Evolutionary conservation across 1,140 invertebrate species (phyloP).

Genomic region (Heterodera schachtii): DNA sequence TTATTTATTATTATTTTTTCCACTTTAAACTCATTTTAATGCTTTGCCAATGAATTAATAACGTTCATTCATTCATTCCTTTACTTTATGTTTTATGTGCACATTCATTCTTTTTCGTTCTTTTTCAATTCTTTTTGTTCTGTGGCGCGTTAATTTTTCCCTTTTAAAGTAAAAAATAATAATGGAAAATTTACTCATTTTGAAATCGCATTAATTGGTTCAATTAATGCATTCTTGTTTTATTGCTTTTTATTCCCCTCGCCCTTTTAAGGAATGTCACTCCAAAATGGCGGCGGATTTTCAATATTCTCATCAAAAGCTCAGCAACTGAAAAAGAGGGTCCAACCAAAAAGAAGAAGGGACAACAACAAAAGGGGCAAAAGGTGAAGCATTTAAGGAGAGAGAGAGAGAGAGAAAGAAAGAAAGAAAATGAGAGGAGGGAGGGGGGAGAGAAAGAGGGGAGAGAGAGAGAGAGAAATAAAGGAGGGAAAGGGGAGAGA

Average conservation of each 20-base stretch:
- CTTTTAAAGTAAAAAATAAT: not conserved
- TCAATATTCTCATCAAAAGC: too few relatives aligned
- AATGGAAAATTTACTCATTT: not conserved
- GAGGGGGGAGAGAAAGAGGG: too few relatives aligned
- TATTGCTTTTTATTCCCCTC: not conserved
- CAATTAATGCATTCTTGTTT: not conserved
- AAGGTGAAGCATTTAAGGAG: too few relatives aligned
- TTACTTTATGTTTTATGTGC: not conserved
- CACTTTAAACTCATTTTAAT: not conserved
- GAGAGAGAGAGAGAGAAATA: too few relatives aligned
- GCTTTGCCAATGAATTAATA: not conserved
- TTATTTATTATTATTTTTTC: not conserved
- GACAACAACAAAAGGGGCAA: too few relatives aligned
- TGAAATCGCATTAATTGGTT: too few relatives aligned
- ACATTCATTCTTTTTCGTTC: too few relatives aligned
- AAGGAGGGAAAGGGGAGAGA: too few relatives aligned
- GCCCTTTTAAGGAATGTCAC: not conserved
- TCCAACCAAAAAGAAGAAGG: too few relatives aligned
- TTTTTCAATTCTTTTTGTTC: not conserved
- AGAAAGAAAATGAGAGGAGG: too few relatives aligned
- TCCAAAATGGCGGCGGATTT: not conserved
- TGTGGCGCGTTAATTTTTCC: not conserved
- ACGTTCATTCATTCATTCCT: not conserved
- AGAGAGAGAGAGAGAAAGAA: too few relatives aligned
- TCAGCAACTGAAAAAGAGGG: not conserved